phyloP scores from a whole-genome alignment of 2,113 vertebrate genomes.

The Microcebus tavaratra region DNA sequence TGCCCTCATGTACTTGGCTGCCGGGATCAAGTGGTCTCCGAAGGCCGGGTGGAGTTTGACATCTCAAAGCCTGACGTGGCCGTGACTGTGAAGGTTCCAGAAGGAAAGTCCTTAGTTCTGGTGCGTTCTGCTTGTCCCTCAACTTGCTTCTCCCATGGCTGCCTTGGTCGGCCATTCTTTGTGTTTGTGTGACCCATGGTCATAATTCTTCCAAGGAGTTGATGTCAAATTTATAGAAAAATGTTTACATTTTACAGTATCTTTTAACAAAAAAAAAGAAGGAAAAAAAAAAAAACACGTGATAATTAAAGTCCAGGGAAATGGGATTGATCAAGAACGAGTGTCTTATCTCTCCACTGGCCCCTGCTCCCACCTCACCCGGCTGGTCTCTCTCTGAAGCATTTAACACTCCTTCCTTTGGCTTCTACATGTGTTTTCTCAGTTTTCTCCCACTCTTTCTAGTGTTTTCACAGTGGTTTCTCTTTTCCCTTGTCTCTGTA shows the following conservation, averaged over 20 bases:
- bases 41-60: constrained; percentile 87
- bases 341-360: rapidly evolving
- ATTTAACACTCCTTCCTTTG: not conserved
- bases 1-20: constrained; percentile 93
- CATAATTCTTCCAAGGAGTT: not conserved
- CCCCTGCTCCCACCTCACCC: not conserved
- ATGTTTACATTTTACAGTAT: not conserved
- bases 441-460: not conserved
- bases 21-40: constrained; percentile 86
- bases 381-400: not conserved
- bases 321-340: not conserved
- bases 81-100: constrained; percentile 88
- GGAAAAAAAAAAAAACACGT: not conserved
- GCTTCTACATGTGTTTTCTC: not conserved
- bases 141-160: not conserved
- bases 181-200: not conserved
- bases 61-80: constrained; percentile 82
- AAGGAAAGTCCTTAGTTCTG: constrained; percentile 88
- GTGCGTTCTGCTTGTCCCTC: constrained; percentile 81
- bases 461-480: not conserved
- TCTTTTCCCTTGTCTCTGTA: not conserved
- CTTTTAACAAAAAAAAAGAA: not conserved
- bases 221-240: not conserved
- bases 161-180: not conserved
- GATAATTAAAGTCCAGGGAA: not conserved